phyloP scores from a whole-genome alignment of 2,113 vertebrate genomes.

The Rhadina sibilatrix region DNA sequence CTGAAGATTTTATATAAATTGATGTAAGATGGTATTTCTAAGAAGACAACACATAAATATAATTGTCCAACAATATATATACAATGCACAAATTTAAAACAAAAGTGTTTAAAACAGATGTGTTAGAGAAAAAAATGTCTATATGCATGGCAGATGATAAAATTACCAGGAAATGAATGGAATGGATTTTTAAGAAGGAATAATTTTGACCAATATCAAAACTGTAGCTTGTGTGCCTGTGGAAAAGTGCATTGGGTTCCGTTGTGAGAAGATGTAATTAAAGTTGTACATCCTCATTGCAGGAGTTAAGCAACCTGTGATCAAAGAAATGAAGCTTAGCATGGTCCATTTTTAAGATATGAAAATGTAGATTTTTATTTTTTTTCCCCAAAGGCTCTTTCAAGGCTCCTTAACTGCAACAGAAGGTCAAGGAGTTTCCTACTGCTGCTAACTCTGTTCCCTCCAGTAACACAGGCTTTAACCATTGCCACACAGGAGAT shows the following conservation, averaged over 20 bases:
- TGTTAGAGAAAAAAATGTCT: neutral
- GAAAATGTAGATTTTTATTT: neutral
- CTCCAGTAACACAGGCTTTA: neutral
- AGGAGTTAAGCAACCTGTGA: neutral
- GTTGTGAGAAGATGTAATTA: neutral
- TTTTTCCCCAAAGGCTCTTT: neutral
- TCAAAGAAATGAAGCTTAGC: slow-evolving; percentile 1
- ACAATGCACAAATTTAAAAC: neutral
- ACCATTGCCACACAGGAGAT: neutral
- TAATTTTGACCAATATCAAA: neutral
- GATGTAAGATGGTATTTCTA: neutral
- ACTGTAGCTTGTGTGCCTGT: rapidly evolving
- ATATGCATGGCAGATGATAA: neutral
- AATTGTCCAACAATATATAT: neutral
- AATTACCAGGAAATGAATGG: neutral
- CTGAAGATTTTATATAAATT: neutral
- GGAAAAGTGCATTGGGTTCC: neutral
- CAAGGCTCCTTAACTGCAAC: neutral
- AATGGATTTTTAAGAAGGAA: neutral
- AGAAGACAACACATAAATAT: neutral
- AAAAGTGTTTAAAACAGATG: neutral
- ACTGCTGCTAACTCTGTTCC: neutral
- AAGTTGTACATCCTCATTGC: neutral
- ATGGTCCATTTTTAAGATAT: neutral
- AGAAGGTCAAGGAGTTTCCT: neutral